Evolutionary conservation across 2,797 vertebrate species (phyloP).

Genomic region (Chiroxiphia lanceolata): DNA sequence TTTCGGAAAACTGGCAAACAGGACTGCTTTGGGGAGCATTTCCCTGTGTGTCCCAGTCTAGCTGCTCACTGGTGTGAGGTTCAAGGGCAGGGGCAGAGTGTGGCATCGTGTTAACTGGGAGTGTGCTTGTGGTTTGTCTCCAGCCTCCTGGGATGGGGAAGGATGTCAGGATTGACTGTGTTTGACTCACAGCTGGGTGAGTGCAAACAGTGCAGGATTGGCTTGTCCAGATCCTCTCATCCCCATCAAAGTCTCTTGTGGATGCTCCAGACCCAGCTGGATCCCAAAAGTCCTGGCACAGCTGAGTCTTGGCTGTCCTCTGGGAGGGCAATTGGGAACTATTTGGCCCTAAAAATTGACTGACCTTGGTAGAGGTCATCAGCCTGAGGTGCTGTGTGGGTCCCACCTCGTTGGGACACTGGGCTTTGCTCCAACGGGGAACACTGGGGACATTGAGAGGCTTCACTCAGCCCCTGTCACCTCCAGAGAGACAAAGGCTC

Average conservation of each 20-base stretch:
- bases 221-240: rapidly evolving
- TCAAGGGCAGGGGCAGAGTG: not conserved
- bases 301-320: not conserved
- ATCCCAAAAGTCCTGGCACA: not conserved
- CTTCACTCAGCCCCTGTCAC: not conserved
- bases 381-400: not conserved
- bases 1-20: not conserved
- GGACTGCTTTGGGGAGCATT: rapidly evolving
- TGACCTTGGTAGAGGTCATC: slow-evolving; percentile 39
- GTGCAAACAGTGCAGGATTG: not conserved
- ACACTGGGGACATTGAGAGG: rapidly evolving
- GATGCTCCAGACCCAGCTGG: not conserved
- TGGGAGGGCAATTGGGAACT: not conserved
- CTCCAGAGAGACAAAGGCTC: not conserved
- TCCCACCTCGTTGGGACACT: not conserved
- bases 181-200: not conserved
- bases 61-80: not conserved
- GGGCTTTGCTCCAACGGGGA: rapidly evolving
- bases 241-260: not conserved
- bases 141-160: not conserved
- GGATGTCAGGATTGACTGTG: not conserved
- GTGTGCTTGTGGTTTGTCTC: rapidly evolving
- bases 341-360: not conserved
- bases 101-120: rapidly evolving
- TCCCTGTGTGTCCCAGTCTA: not conserved